Percentiles rank a stretch among this genome's conserved stretches.
Conservation (phyloP, 2,888 invertebrate genomes). For the Sceliomorpha sp. region DNA sequence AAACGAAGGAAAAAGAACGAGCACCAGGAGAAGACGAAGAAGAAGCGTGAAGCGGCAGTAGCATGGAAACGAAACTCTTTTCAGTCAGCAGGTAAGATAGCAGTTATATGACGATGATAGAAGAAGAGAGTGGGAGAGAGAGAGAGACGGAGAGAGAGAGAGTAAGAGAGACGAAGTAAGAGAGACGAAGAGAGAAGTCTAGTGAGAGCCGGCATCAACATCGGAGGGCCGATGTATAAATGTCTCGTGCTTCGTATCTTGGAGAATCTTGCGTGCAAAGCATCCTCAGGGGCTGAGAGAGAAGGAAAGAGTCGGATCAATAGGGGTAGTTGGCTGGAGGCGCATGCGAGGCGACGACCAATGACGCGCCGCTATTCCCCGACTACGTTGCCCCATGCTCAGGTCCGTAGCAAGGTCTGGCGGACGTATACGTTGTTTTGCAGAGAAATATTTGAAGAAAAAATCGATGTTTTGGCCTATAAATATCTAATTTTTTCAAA, state of each 20-base stretch:
- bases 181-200: slow-evolving; percentile 27
- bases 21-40: background rate
- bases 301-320: slow-evolving; percentile 65
- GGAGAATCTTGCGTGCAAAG: slow-evolving; percentile 72
- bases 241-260: slow-evolving; percentile 67
- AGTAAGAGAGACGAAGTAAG: slow-evolving; percentile 8
- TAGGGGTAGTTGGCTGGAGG: slow-evolving; percentile 67
- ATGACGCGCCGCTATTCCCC: slow-evolving; percentile 68
- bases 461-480: no score
- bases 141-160: slow-evolving; percentile 3
- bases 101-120: slow-evolving; percentile 1
- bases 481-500: no score
- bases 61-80: slow-evolving; percentile 12
- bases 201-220: slow-evolving; percentile 40
- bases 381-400: slow-evolving; percentile 49
- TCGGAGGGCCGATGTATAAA: slow-evolving; percentile 58
- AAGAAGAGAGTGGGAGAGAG: slow-evolving; percentile 1
- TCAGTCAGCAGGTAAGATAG: slow-evolving; percentile 11
- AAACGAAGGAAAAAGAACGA: slow-evolving; percentile 12
- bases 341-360: slow-evolving; percentile 72
- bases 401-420: slow-evolving; percentile 69
- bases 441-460: no score
- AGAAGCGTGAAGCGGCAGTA: slow-evolving; percentile 2
- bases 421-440: no score
- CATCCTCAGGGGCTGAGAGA: slow-evolving; percentile 61